Evolutionary conservation across 2,888 invertebrate genomes (phyloP).

Genomic region (Hydraecia micacea): DNA sequence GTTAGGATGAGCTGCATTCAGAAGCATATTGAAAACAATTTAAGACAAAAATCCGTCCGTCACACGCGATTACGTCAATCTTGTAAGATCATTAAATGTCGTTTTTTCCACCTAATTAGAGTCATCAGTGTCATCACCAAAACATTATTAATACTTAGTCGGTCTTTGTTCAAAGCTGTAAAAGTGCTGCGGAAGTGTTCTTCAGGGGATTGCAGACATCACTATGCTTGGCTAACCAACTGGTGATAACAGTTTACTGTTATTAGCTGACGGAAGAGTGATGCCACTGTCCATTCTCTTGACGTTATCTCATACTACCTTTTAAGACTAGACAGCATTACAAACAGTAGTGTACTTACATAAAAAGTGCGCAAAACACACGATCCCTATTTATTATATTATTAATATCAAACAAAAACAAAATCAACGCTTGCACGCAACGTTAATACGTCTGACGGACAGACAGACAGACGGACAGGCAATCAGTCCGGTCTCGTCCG

Average conservation of each 20-base stretch:
- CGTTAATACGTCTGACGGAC: slow-evolving; percentile 57
- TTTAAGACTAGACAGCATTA: neutral
- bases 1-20: neutral
- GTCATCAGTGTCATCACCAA: no score
- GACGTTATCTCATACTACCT: neutral
- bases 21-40: neutral
- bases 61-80: neutral
- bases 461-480: slow-evolving; percentile 78
- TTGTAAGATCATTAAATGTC: neutral
- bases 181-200: neutral
- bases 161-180: neutral
- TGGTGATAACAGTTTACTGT: neutral
- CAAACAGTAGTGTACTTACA: slow-evolving; percentile 26
- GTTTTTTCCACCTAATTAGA: neutral
- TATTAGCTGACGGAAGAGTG: neutral
- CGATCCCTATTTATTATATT: slow-evolving; percentile 53
- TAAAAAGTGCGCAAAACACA: slow-evolving; percentile 43
- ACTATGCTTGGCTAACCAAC: neutral
- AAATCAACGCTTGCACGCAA: slow-evolving; percentile 69
- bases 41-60: neutral
- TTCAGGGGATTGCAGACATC: neutral
- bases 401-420: slow-evolving; percentile 64
- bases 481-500: slow-evolving; percentile 73
- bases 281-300: neutral
- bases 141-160: neutral